phyloP scores from a whole-genome alignment of 2,113 vertebrate species.

The Festucalex cinctus region DNA sequence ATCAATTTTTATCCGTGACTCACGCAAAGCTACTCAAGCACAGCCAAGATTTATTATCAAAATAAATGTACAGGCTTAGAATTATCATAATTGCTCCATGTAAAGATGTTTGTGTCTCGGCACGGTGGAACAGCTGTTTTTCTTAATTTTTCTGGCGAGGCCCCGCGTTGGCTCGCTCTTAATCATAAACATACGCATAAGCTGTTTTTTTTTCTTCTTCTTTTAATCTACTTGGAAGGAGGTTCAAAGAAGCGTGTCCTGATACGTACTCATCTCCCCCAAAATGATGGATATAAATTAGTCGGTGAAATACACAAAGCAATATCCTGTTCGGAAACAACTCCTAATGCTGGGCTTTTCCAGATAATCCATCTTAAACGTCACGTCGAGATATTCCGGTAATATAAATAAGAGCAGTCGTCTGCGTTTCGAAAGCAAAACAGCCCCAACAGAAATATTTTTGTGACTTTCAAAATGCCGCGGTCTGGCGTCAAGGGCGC shows the following conservation, averaged over 20 bases:
- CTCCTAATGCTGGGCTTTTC: slow-evolving; percentile 24
- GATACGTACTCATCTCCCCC: slow-evolving; percentile 19
- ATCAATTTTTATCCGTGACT: not conserved
- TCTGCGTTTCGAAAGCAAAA: slow-evolving; percentile 31
- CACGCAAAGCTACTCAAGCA: not conserved
- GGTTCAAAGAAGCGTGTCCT: slow-evolving; percentile 23
- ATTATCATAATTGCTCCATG: not conserved
- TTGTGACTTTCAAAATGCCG: slow-evolving; percentile 17
- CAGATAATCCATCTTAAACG: slow-evolving; percentile 30
- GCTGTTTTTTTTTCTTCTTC: slow-evolving; percentile 7
- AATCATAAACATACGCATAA: slow-evolving; percentile 30
- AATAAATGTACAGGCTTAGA: not conserved
- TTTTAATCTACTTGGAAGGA: slow-evolving; percentile 28
- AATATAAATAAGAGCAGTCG: slow-evolving; percentile 34
- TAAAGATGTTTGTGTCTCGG: slow-evolving; percentile 2
- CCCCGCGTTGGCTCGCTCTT: slow-evolving; percentile 11
- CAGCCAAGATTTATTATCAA: slow-evolving; percentile 1
- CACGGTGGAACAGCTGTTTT: slow-evolving; percentile 17
- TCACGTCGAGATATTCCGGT: slow-evolving; percentile 18
- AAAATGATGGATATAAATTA: slow-evolving; percentile 17
- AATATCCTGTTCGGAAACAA: slow-evolving; percentile 30
- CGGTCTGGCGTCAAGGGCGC: slow-evolving; percentile 30
- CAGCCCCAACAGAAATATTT: slow-evolving; percentile 26
- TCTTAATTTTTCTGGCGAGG: slow-evolving; percentile 9
- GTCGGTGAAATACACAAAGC: slow-evolving; percentile 15